phyloP scores from a whole-genome alignment of 2,888 invertebrate genomes.

The Agrotis puta region DNA sequence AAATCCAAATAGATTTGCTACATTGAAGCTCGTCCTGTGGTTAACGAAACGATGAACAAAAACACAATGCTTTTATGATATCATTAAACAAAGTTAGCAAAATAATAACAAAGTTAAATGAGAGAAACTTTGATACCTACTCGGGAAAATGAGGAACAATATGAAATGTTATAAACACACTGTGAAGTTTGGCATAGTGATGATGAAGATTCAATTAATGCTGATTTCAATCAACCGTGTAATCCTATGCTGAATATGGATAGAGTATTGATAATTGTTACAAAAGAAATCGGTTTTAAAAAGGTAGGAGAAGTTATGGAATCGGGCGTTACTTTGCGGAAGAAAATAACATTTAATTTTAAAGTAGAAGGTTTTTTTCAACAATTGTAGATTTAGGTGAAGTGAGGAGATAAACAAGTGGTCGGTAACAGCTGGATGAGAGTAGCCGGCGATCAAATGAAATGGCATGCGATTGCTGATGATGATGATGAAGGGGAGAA shows the following conservation, averaged over 20 bases:
- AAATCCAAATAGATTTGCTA: neutral
- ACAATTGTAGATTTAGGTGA: neutral
- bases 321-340: no score
- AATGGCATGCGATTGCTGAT: no score
- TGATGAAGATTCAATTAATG: neutral
- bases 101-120: neutral
- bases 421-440: no score
- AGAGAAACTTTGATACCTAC: neutral
- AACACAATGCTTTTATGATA: slow-evolving; percentile 14
- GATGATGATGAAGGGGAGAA: no score
- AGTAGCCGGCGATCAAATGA: no score
- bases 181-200: slow-evolving; percentile 3
- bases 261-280: neutral
- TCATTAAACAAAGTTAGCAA: neutral
- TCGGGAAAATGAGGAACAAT: neutral
- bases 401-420: no score
- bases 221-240: neutral
- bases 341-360: no score
- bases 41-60: slow-evolving; percentile 9
- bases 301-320: neutral
- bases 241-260: neutral
- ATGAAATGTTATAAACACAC: no score
- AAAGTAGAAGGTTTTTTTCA: no score
- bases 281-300: neutral
- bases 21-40: slow-evolving; percentile 2